Conservation (phyloP, 2,888 invertebrate species). For the Aleiodes testaceus region DNA sequence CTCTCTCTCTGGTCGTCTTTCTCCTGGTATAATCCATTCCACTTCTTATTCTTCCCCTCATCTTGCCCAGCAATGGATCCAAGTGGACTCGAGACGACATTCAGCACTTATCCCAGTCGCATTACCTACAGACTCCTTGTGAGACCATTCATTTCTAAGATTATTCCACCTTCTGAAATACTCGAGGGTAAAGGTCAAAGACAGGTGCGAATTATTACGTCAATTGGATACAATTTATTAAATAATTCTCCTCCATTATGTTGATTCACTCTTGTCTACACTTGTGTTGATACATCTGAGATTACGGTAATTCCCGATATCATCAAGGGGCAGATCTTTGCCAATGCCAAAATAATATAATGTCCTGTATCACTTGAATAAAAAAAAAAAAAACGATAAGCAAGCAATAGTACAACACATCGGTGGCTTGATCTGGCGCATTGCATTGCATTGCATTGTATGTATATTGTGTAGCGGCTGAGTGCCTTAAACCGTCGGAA, state of each 20-base stretch:
- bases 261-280: background rate
- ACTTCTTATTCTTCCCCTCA: slow-evolving; percentile 32
- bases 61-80: slow-evolving; percentile 42
- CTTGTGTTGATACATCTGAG: slow-evolving; percentile 1
- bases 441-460: slow-evolving; percentile 65
- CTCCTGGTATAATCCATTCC: slow-evolving; percentile 13
- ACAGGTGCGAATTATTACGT: slow-evolving; percentile 13
- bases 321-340: slow-evolving; percentile 4
- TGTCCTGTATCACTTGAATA: background rate
- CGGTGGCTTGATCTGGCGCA: slow-evolving; percentile 58
- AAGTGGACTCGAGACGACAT: slow-evolving; percentile 42
- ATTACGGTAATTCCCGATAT: slow-evolving; percentile 15
- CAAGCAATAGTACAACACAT: slow-evolving; percentile 34
- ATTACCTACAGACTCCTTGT: slow-evolving; percentile 42
- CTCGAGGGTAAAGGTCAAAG: slow-evolving; percentile 6
- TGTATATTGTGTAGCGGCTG: slow-evolving; percentile 63
- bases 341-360: slow-evolving; percentile 19
- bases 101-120: slow-evolving; percentile 44
- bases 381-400: slow-evolving; percentile 38
- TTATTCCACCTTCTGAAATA: slow-evolving; percentile 19
- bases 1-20: slow-evolving; percentile 29
- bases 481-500: slow-evolving; percentile 38
- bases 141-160: slow-evolving; percentile 37
- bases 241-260: background rate
- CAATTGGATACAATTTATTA: slow-evolving; percentile 1